Conservation (phyloP, 1,140 invertebrate genomes). For the Solen grandis region DNA sequence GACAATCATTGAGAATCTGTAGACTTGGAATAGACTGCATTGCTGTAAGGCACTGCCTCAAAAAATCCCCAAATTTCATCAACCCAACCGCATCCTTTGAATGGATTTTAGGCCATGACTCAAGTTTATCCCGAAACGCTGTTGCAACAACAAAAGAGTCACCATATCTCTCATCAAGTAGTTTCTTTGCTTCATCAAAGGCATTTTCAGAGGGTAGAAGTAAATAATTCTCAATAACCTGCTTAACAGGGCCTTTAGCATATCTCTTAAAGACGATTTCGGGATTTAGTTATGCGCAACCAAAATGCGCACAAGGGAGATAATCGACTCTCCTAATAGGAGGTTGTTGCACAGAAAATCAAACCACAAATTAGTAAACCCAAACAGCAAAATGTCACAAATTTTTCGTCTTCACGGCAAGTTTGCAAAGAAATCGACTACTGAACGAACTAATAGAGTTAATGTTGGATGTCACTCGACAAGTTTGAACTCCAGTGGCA, state of each 20-base stretch:
- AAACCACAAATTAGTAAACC: too few species aligned
- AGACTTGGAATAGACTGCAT: conserved; percentile 28
- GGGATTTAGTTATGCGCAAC: too few species aligned
- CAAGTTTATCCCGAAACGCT: conserved; percentile 50
- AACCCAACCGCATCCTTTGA: conserved; percentile 37
- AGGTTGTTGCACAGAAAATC: too few species aligned
- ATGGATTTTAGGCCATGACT: conserved; percentile 49
- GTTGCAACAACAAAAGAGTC: conserved; percentile 45
- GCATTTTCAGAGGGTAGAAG: conserved; percentile 33
- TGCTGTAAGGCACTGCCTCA: conserved; percentile 27
- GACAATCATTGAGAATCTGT: conserved; percentile 40
- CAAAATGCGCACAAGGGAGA: too few species aligned
- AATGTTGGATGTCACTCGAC: too few species aligned
- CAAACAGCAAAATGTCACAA: too few species aligned
- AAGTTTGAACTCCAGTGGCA: too few species aligned
- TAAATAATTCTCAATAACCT: conserved; percentile 54
- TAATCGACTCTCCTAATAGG: too few species aligned
- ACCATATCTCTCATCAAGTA: conserved; percentile 53
- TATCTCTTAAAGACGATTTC: conserved; percentile 59
- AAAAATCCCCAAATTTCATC: conserved; percentile 49
- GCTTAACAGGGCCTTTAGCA: conserved; percentile 37
- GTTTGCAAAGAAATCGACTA: too few species aligned
- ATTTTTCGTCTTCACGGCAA: too few species aligned
- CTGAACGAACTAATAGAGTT: too few species aligned
- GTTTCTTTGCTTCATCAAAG: conserved; percentile 49